Base-by-base conservation (phyloP, 1,140 invertebrate genomes). In the Heliconius himera region DNA sequence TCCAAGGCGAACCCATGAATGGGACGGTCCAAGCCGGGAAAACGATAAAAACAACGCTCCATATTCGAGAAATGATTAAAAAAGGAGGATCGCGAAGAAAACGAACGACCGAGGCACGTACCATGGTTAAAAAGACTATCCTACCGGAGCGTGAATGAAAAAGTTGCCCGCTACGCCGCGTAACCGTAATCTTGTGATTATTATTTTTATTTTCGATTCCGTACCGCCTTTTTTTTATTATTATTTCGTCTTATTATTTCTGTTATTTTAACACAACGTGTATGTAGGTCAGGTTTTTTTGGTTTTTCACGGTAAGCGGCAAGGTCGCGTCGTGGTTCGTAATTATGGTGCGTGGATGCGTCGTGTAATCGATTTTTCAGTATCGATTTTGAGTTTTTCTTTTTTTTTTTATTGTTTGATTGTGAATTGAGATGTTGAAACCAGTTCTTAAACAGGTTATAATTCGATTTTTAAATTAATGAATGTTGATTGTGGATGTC, bases 1-100 rank as follows among this genome's bases (percentile, higher is more conserved):
- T 91, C 84, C 84, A 89, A 88, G 75, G 36, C 76, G 56, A 56
- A 79, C 80, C 85, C 88, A 88, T 92, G 89, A 92, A 93, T 92
- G 90, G 86, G 85, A 87, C 85, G 77, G 70, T 54, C 85, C 78
- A 79, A 86, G 78, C 83, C 88, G 89, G 90, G 91, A 92, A 91
- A 91, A 93, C 89, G 90, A 94, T 91, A 92, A 93, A 94, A 94
- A 92, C 90, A 89, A 89, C 88, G 89, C 82, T 87, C 92, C 91
- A 94, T 93, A 94, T 94, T 94, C 92, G 92, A 92, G 92, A 94
- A 92, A 92, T 93, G 90, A 93, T 94, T 91, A 91, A 91, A 92
- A 93, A 91, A 91, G 84, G 87, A 93, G 87, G 83, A 89, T 76
- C 79, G 82, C 87, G 86, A 89, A 90, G 87, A 90, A 91, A 91